Conservation (phyloP, 2,113 vertebrate species). For the Aegypius monachus region DNA sequence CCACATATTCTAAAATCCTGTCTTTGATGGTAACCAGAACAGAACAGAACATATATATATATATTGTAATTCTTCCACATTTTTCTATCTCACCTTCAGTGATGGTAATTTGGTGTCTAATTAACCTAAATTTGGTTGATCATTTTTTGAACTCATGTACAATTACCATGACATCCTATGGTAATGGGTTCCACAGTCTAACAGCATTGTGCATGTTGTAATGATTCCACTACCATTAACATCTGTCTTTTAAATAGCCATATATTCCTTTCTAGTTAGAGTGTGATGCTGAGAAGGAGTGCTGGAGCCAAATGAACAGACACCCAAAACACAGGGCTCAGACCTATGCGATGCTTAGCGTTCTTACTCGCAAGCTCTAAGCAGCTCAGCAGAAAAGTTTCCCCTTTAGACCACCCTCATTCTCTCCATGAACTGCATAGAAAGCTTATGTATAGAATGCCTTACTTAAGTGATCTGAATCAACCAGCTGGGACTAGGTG, state of each 20-base stretch:
- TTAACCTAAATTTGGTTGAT: neutral
- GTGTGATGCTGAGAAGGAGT: neutral
- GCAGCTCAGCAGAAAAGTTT: neutral
- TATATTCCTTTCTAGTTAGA: neutral
- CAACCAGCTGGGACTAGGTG: neutral
- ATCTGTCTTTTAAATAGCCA: neutral
- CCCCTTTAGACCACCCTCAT: neutral
- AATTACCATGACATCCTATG: neutral
- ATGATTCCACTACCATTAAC: neutral
- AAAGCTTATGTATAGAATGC: neutral
- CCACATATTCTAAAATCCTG: neutral
- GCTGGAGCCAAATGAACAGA: neutral
- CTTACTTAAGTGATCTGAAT: neutral
- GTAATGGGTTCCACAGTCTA: neutral
- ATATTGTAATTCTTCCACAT: neutral
- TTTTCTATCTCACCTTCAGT: neutral
- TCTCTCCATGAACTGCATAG: neutral
- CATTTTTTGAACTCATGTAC: neutral
- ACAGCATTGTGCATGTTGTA: no score
- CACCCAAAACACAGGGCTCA: neutral
- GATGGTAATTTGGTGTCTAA: neutral
- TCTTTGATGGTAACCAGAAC: neutral
- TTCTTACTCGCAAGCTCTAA: neutral
- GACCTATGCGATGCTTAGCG: fast-evolving
- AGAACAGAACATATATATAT: neutral